phyloP scores from a whole-genome alignment of 2,888 invertebrate genomes.

The Pterostichus niger region DNA sequence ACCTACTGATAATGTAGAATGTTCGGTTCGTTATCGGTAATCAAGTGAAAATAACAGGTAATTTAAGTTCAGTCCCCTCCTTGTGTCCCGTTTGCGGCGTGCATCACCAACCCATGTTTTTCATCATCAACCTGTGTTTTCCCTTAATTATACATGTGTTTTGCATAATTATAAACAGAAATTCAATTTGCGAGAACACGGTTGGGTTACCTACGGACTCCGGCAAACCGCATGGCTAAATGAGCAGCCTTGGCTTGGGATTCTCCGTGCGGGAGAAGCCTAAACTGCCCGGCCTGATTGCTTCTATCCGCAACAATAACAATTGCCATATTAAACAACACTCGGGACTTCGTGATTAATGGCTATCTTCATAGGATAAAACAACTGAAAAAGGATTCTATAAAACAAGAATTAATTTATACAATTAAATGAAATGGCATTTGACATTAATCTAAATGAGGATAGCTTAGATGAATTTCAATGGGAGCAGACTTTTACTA shows the following conservation, averaged over 20 bases:
- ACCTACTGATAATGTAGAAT: not conserved
- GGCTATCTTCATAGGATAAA: not conserved
- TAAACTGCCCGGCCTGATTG: slow-evolving; percentile 25
- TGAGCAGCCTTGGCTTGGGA: slow-evolving; percentile 30
- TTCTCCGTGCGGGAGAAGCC: slow-evolving; percentile 3
- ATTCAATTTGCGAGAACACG: slow-evolving; percentile 62
- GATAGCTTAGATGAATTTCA: too few relatives aligned
- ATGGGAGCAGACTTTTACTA: too few relatives aligned
- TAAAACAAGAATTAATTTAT: too few relatives aligned
- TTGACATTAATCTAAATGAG: too few relatives aligned
- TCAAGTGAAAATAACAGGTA: slow-evolving; percentile 20
- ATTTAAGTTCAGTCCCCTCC: not conserved
- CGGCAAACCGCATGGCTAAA: slow-evolving; percentile 55
- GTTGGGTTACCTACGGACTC: slow-evolving; percentile 41
- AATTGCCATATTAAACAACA: slow-evolving; percentile 42
- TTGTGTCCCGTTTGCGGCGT: not conserved
- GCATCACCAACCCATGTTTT: slow-evolving; percentile 53
- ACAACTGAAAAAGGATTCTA: too few relatives aligned
- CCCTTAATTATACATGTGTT: slow-evolving; percentile 64
- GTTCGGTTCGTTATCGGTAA: slow-evolving; percentile 38
- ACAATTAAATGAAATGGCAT: too few relatives aligned
- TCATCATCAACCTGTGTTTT: slow-evolving; percentile 51
- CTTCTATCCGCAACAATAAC: slow-evolving; percentile 56
- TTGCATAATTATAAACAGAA: slow-evolving; percentile 66
- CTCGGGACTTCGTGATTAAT: slow-evolving; percentile 28